These are phyloP conservation scores for Euleptes europaea DNA, from an alignment of 2,113 vertebrate species.

Conservation along the genomic window DNA sequence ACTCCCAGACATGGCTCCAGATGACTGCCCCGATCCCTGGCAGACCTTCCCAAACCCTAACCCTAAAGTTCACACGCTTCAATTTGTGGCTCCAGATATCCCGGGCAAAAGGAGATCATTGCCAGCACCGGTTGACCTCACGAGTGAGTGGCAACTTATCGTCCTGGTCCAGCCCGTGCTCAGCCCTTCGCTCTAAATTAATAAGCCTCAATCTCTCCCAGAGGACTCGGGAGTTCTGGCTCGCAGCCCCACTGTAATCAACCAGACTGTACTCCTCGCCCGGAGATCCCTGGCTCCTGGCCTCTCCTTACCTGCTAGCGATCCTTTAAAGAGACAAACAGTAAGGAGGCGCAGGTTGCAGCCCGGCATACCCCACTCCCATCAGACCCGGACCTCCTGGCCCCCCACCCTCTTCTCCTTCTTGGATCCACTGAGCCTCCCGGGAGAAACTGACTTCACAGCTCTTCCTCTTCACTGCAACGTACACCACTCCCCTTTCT, in stretches of 20 bases:
- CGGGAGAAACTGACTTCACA: background rate
- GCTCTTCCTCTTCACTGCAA: background rate
- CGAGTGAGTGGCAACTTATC: background rate
- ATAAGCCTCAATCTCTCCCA: background rate
- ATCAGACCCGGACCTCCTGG: background rate
- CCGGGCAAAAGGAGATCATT: background rate
- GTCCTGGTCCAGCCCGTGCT: no score
- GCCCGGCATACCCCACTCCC: background rate
- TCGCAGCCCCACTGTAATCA: background rate
- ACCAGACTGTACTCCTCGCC: background rate
- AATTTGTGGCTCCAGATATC: background rate
- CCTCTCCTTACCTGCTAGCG: background rate
- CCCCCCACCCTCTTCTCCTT: background rate
- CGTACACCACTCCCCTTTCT: constrained; percentile 14
- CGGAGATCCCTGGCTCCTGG: background rate
- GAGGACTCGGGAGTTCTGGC: background rate
- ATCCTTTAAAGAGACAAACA: background rate
- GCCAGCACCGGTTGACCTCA: background rate
- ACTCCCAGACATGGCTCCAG: background rate
- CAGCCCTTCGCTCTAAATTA: background rate
- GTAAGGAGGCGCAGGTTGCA: background rate
- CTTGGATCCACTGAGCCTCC: background rate
- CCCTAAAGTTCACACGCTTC: background rate
- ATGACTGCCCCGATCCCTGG: background rate
- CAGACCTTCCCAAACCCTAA: background rate